Percentiles rank a stretch among this genome's conserved stretches.
phyloP scores from a whole-genome alignment of 2,113 vertebrate genomes.

The Leptocoma aspasia region DNA sequence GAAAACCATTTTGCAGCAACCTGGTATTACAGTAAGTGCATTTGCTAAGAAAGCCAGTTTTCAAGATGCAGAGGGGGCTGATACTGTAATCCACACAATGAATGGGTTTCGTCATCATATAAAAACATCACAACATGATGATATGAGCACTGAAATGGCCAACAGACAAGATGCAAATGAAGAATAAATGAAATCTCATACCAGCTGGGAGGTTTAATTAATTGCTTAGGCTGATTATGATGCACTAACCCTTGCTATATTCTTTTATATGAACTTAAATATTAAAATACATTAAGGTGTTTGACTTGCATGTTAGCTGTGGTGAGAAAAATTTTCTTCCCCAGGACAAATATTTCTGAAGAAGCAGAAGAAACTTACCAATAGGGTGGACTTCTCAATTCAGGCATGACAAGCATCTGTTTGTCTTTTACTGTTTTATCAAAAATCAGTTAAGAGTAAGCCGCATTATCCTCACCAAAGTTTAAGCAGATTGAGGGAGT shows the following conservation, averaged over 20 bases:
- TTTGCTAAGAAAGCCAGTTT: neutral
- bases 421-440: constrained; percentile 13
- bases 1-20: neutral
- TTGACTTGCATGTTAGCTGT: neutral
- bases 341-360: neutral
- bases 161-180: neutral
- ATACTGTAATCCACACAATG: neutral
- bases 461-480: constrained; percentile 23
- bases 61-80: neutral
- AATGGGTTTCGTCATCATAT: neutral
- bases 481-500: constrained; percentile 49
- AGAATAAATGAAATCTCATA: neutral
- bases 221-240: constrained; percentile 15
- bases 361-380: neutral
- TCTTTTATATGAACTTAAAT: neutral
- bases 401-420: neutral
- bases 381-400: neutral
- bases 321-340: neutral
- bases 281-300: neutral
- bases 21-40: neutral
- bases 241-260: neutral
- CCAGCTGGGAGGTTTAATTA: neutral
- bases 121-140: neutral
- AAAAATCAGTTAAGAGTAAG: constrained; percentile 41
- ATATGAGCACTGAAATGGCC: neutral